Percentiles rank a stretch among this genome's conserved stretches.
These are phyloP conservation scores for Budorcas taxicolor DNA, from an alignment of 2,113 vertebrate genomes.

Conservation along the genomic window DNA sequence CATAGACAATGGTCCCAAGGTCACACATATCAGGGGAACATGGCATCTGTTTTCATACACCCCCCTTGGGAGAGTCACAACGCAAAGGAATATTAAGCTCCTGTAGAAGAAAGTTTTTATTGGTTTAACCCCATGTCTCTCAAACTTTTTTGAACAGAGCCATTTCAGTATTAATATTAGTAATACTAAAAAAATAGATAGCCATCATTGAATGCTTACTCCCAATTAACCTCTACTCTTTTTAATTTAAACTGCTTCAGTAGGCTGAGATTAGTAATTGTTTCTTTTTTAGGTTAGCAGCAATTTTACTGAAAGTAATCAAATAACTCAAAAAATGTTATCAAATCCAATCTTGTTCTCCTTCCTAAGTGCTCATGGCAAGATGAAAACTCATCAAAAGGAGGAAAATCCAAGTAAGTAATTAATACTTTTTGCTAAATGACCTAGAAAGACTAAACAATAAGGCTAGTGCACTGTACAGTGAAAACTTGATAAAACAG, in stretches of 20 bases:
- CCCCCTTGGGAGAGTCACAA: neutral
- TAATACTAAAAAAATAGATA: neutral
- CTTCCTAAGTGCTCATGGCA: neutral
- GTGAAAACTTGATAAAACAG: slow-evolving; percentile 4
- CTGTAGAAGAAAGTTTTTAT: neutral
- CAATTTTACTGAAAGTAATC: neutral
- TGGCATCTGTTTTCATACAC: neutral
- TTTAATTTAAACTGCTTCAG: neutral
- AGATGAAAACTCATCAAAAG: neutral
- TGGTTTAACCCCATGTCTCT: neutral
- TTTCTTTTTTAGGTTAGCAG: neutral
- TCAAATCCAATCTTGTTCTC: neutral
- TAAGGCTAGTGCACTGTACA: neutral
- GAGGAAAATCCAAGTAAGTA: neutral
- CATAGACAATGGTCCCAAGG: neutral
- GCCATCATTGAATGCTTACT: neutral
- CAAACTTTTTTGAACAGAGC: neutral
- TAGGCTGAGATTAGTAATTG: neutral
- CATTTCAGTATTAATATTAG: neutral
- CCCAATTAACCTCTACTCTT: neutral
- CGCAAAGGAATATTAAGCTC: neutral
- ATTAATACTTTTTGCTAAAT: neutral
- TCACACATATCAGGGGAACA: neutral
- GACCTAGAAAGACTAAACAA: neutral
- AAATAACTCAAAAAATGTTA: slow-evolving; percentile 13